Evolutionary conservation across 2,113 vertebrate species (phyloP).

Genomic region (Pongo abelii): DNA sequence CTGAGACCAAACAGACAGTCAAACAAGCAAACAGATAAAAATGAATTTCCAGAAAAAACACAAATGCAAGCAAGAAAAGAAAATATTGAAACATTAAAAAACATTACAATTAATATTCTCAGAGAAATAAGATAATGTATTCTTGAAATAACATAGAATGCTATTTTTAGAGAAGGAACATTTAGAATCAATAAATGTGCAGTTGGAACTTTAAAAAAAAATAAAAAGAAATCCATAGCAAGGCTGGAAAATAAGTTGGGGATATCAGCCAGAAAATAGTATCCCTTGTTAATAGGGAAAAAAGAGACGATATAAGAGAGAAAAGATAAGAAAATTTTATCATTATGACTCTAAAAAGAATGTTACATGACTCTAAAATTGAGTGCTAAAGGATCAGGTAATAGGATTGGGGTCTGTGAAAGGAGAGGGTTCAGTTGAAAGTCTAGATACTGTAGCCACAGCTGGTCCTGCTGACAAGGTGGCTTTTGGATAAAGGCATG

Average conservation of each 20-base stretch:
- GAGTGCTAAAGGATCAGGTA: not conserved
- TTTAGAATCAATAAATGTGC: not conserved
- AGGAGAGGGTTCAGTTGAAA: not conserved
- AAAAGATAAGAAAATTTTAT: not conserved
- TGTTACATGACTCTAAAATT: not conserved
- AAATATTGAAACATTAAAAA: not conserved
- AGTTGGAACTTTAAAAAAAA: not conserved
- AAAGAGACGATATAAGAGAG: not conserved
- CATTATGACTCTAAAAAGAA: not conserved
- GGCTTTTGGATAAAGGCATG: not conserved
- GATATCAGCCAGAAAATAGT: not conserved
- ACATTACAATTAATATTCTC: not conserved
- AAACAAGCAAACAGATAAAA: not conserved
- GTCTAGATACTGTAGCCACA: not conserved
- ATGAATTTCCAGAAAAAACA: not conserved
- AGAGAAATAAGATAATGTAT: not conserved
- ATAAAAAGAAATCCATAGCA: not conserved
- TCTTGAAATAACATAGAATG: not conserved
- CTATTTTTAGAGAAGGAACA: not conserved
- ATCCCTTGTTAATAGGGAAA: not conserved
- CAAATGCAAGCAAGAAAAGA: not conserved
- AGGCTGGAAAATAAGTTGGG: not conserved
- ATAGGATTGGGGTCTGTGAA: not conserved
- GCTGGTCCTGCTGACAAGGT: not conserved
- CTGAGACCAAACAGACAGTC: not conserved